Percentiles rank a stretch among this genome's conserved stretches.
Conservation (phyloP, 2,888 invertebrate species). For the Bombylius discolor region DNA sequence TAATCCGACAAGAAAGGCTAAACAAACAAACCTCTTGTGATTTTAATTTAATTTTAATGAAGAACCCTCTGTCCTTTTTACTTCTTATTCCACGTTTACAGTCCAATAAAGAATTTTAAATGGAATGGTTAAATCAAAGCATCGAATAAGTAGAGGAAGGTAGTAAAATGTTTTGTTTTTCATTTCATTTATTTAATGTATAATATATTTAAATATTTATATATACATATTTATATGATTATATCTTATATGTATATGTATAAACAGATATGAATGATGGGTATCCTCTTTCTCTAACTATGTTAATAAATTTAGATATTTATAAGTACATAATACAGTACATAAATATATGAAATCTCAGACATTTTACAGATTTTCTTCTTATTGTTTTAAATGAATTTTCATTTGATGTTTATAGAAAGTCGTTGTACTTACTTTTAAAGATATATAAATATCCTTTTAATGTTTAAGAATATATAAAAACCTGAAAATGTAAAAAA, state of each 20-base stretch:
- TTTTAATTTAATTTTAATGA: slow-evolving; percentile 23
- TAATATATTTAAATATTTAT: no score
- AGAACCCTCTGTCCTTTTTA: slow-evolving; percentile 14
- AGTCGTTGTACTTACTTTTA: not conserved
- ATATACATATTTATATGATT: no score
- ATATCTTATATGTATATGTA: no score
- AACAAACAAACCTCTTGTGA: slow-evolving; percentile 20
- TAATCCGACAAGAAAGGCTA: slow-evolving; percentile 18
- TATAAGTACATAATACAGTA: not conserved
- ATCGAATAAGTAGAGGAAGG: no score
- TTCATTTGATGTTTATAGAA: not conserved
- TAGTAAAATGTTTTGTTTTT: no score
- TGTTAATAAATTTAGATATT: no score
- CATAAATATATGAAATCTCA: not conserved
- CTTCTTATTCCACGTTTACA: not conserved
- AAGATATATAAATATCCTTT: not conserved
- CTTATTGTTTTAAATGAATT: slow-evolving; percentile 7
- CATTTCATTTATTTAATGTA: no score
- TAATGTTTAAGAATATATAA: not conserved
- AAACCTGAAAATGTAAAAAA: not conserved
- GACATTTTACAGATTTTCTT: slow-evolving; percentile 6
- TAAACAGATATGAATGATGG: no score
- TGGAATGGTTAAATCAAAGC: no score
- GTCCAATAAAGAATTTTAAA: not conserved
- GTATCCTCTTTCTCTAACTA: no score